These are phyloP conservation scores for Heterodera schachtii DNA, from an alignment of 1,140 invertebrate species.

Conservation along the genomic window DNA sequence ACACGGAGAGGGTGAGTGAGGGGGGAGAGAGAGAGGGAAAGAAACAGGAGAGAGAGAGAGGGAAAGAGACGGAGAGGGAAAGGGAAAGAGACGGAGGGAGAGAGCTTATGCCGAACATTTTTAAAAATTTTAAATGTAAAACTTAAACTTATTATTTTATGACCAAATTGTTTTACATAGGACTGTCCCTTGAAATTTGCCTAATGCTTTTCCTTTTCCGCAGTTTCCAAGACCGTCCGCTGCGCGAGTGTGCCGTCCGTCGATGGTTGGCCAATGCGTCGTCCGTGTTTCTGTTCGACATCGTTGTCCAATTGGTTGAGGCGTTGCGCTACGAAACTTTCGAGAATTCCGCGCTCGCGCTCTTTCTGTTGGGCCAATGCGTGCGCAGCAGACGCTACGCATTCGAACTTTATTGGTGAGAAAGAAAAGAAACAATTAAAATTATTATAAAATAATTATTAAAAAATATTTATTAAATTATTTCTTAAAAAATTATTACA, in stretches of 20 bases:
- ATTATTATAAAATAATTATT: neutral
- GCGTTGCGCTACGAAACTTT: slow-evolving; percentile 49
- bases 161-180: no score
- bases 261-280: slow-evolving; percentile 26
- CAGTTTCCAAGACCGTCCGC: slow-evolving; percentile 46
- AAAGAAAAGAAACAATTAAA: neutral
- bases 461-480: no score
- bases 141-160: no score
- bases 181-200: no score
- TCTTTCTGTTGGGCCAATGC: slow-evolving; percentile 45
- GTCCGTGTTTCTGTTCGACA: slow-evolving; percentile 46
- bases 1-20: no score
- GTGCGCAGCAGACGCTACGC: slow-evolving; percentile 45
- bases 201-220: slow-evolving; percentile 11
- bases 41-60: no score
- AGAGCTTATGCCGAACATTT: neutral
- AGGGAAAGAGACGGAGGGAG: no score
- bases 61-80: no score
- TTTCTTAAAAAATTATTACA: no score
- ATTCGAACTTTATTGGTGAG: slow-evolving; percentile 50
- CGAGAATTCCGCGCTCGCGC: slow-evolving; percentile 47
- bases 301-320: slow-evolving; percentile 50
- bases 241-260: slow-evolving; percentile 49
- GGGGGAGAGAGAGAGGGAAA: no score
- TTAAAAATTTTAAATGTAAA: no score